Conservation (phyloP, 2,888 invertebrate species). For the Masnerella sp. region DNA sequence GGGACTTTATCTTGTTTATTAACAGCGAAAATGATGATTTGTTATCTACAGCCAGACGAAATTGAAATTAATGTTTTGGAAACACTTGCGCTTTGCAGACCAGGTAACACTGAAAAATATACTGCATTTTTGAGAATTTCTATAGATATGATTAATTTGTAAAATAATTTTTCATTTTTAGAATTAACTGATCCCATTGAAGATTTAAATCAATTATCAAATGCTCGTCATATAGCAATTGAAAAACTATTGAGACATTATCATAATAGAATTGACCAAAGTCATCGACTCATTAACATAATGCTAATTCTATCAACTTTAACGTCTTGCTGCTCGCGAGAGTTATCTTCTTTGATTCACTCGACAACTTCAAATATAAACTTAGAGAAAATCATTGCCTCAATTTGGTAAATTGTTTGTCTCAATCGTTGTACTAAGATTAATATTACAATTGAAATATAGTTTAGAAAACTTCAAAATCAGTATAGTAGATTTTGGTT, state of each 20-base stretch:
- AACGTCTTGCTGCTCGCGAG: conserved; percentile 69
- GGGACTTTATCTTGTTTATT: conserved; percentile 58
- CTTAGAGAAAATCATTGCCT: conserved; percentile 71
- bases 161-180: conserved; percentile 35
- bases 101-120: conserved; percentile 73
- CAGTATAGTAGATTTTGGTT: no score
- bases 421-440: no score
- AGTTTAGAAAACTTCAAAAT: not conserved
- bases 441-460: not conserved
- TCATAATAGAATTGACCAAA: conserved; percentile 62
- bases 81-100: conserved; percentile 79
- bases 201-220: conserved; percentile 62
- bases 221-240: conserved; percentile 65
- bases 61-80: conserved; percentile 79
- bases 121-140: not conserved
- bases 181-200: conserved; percentile 67
- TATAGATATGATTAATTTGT: no score
- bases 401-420: no score
- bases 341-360: conserved; percentile 68
- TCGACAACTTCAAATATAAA: conserved; percentile 70
- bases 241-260: conserved; percentile 67
- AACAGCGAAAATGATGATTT: conserved; percentile 74
- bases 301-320: conserved; percentile 70
- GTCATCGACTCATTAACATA: conserved; percentile 66
- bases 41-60: conserved; percentile 78